Evolutionary conservation across 2,797 vertebrate species (phyloP).

Genomic region (Glossophaga mutica): DNA sequence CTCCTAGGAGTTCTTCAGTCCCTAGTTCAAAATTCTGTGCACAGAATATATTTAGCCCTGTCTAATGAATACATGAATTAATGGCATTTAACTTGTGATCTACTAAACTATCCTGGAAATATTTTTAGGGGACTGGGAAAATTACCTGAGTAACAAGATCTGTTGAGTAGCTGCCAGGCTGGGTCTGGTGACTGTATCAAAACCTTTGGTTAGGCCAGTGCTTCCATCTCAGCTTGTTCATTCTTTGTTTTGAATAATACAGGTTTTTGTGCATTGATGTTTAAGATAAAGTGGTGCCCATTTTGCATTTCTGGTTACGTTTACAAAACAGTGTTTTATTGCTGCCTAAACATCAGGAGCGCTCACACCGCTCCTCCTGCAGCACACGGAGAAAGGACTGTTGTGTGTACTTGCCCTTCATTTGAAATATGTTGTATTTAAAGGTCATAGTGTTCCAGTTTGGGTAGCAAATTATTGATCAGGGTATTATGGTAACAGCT

Average conservation of each 20-base stretch:
- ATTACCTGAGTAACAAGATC: slow-evolving; percentile 46
- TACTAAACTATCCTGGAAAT: slow-evolving; percentile 31
- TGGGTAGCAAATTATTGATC: slow-evolving; percentile 67
- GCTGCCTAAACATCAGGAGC: slow-evolving; percentile 65
- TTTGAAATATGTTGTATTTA: slow-evolving; percentile 45
- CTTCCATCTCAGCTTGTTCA: background rate
- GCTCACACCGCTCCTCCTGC: background rate
- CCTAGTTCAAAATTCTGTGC: slow-evolving; percentile 29
- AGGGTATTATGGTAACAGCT: slow-evolving; percentile 62
- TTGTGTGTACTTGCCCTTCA: background rate
- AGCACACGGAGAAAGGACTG: slow-evolving; percentile 25
- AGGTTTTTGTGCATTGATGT: slow-evolving; percentile 42
- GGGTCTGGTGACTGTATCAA: slow-evolving; percentile 19
- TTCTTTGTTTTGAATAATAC: slow-evolving; percentile 60
- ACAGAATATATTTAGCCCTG: background rate
- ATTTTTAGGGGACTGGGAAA: slow-evolving; percentile 26
- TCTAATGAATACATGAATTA: background rate
- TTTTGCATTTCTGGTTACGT: slow-evolving; percentile 54
- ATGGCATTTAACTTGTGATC: background rate
- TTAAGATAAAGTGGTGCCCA: slow-evolving; percentile 47
- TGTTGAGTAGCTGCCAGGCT: background rate
- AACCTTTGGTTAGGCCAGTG: slow-evolving; percentile 16
- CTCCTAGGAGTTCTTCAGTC: background rate
- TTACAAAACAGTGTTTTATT: slow-evolving; percentile 79
- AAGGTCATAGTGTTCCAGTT: slow-evolving; percentile 49